Conservation (phyloP, 2,888 invertebrate species). For the Parapristionchus giblindavisi region DNA sequence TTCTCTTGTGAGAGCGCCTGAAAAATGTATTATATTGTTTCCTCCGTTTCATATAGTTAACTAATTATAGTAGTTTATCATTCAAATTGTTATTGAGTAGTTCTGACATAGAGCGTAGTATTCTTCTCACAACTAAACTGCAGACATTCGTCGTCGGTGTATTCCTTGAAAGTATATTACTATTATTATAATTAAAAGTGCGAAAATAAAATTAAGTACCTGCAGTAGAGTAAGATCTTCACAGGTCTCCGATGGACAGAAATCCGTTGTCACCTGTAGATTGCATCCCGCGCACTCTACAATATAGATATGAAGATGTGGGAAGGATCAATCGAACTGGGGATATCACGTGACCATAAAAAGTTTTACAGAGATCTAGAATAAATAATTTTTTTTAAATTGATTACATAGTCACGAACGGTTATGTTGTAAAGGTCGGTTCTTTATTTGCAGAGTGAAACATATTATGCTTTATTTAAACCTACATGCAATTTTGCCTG, state of each 20-base stretch:
- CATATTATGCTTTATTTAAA: too few relatives aligned
- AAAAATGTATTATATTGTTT: neutral
- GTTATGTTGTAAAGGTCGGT: too few relatives aligned
- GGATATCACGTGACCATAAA: neutral
- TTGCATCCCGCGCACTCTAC: constrained; percentile 35
- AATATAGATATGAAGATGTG: too few relatives aligned
- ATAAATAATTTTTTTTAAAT: too few relatives aligned
- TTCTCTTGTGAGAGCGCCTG: constrained; percentile 33
- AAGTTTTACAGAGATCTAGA: too few relatives aligned
- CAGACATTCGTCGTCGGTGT: constrained; percentile 37
- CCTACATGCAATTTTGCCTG: too few relatives aligned
- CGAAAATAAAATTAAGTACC: neutral
- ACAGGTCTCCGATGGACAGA: constrained; percentile 33
- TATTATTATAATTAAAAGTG: neutral
- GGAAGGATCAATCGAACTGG: neutral
- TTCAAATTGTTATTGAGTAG: neutral
- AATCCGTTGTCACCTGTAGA: constrained; percentile 35
- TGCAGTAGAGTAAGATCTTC: constrained; percentile 34
- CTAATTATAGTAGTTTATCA: neutral
- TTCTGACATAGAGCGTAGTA: constrained; percentile 30
- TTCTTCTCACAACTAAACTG: constrained; percentile 34
- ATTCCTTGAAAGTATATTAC: constrained; percentile 14
- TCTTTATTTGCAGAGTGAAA: too few relatives aligned
- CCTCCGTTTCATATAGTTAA: neutral
- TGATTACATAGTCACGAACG: too few relatives aligned